A percentile compares a stretch with the other conserved stretches of the same genome.
These are phyloP conservation scores for Epinephelus awoara DNA, from an alignment of 2,797 vertebrate genomes.

Conservation along the genomic window DNA sequence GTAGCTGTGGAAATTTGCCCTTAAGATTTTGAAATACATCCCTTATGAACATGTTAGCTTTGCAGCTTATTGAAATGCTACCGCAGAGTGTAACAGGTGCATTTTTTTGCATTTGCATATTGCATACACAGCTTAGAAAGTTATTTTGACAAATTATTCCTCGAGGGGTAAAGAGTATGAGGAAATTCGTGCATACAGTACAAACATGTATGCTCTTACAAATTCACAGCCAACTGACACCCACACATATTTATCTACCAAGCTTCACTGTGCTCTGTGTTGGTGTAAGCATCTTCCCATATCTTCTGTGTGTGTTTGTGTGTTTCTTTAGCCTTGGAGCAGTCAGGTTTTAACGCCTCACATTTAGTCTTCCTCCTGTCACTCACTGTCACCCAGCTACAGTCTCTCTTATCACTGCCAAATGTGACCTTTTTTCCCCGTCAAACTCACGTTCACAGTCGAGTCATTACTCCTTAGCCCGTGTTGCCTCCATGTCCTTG, in stretches of 20 bases:
- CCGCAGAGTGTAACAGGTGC: neutral
- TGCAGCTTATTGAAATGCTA: neutral
- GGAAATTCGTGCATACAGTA: neutral
- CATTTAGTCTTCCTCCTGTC: conserved; percentile 60
- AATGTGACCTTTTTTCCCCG: conserved; percentile 69
- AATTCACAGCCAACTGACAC: neutral
- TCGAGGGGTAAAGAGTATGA: neutral
- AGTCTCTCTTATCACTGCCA: conserved; percentile 68
- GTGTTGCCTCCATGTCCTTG: conserved; percentile 73
- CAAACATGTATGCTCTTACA: neutral
- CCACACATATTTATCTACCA: neutral
- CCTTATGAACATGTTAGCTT: neutral
- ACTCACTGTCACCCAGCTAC: conserved; percentile 55
- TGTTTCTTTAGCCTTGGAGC: conserved; percentile 32
- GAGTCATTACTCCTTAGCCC: conserved; percentile 76
- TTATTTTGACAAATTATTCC: neutral
- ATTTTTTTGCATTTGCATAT: too few species aligned
- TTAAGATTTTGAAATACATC: neutral
- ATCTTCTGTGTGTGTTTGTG: neutral
- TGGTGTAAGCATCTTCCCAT: neutral
- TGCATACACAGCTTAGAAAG: neutral
- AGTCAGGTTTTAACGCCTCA: conserved; percentile 54
- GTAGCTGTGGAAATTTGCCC: too few species aligned
- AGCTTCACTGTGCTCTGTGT: neutral
- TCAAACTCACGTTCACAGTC: conserved; percentile 65